A percentile compares a stretch with the other conserved stretches of the same genome.
These are phyloP conservation scores for Bombus sibiricus DNA, from an alignment of 1,140 invertebrate genomes.

Conservation along the genomic window DNA sequence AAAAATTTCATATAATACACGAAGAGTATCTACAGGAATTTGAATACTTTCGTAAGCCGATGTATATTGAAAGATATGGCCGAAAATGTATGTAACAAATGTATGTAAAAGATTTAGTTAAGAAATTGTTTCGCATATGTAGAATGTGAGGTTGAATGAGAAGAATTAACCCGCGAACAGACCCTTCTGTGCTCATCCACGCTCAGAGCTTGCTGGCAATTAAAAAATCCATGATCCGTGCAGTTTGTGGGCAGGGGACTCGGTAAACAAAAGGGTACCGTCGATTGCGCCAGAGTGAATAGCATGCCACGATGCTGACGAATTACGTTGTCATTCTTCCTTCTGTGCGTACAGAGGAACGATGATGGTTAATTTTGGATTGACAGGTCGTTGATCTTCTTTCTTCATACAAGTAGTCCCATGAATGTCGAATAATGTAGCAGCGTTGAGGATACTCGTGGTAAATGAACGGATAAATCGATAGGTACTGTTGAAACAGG, in stretches of 20 bases:
- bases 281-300: constrained; percentile 38
- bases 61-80: background rate
- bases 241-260: background rate
- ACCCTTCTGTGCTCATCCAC: constrained; percentile 7
- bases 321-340: constrained; percentile 51
- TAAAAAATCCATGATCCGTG: constrained; percentile 31
- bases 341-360: background rate
- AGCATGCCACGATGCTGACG: constrained; percentile 37
- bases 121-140: background rate
- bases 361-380: constrained; percentile 28
- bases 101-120: background rate
- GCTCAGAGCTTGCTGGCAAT: background rate
- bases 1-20: background rate
- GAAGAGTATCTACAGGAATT: background rate
- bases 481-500: background rate
- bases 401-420: background rate
- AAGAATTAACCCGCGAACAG: background rate
- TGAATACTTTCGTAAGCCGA: too few relatives aligned
- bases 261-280: constrained; percentile 63
- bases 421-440: background rate
- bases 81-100: too few relatives aligned
- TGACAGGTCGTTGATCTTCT: constrained; percentile 29
- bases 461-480: background rate
- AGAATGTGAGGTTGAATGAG: background rate
- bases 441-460: background rate